These are phyloP conservation scores for Pollenia labialis DNA, from an alignment of 2,888 invertebrate species.

Conservation along the genomic window DNA sequence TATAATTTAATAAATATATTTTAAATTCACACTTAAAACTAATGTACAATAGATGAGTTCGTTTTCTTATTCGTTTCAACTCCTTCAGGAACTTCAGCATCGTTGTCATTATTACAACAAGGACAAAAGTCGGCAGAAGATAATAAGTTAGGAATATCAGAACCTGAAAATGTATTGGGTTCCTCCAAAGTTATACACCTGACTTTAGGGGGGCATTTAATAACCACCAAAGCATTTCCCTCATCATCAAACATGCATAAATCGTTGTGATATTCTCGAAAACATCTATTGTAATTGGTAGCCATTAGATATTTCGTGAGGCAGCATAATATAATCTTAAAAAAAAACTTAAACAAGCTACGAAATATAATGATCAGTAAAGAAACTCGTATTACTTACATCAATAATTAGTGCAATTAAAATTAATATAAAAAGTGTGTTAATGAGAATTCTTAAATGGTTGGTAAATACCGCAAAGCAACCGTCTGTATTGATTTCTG, in stretches of 20 bases:
- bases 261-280: slow-evolving; percentile 68
- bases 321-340: slow-evolving; percentile 77
- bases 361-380: no score
- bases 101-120: slow-evolving; percentile 54
- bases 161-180: slow-evolving; percentile 66
- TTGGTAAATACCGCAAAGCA: slow-evolving; percentile 76
- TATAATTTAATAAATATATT: slow-evolving; percentile 38
- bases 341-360: background rate
- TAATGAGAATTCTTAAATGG: slow-evolving; percentile 74
- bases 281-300: slow-evolving; percentile 75
- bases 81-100: background rate
- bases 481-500: slow-evolving; percentile 78
- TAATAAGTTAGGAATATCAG: slow-evolving; percentile 57
- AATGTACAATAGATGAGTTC: slow-evolving; percentile 24
- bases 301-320: slow-evolving; percentile 77
- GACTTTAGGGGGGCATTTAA: slow-evolving; percentile 79
- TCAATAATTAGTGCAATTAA: slow-evolving; percentile 76
- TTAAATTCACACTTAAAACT: slow-evolving; percentile 55
- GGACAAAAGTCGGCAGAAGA: slow-evolving; percentile 49
- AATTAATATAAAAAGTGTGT: slow-evolving; percentile 75
- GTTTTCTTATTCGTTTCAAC: background rate
- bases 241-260: slow-evolving; percentile 77
- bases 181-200: slow-evolving; percentile 79
- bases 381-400: slow-evolving; percentile 70
- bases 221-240: slow-evolving; percentile 77